phyloP scores from a whole-genome alignment of 2,113 vertebrate species.

The Pseudorectes ferrugineus region DNA sequence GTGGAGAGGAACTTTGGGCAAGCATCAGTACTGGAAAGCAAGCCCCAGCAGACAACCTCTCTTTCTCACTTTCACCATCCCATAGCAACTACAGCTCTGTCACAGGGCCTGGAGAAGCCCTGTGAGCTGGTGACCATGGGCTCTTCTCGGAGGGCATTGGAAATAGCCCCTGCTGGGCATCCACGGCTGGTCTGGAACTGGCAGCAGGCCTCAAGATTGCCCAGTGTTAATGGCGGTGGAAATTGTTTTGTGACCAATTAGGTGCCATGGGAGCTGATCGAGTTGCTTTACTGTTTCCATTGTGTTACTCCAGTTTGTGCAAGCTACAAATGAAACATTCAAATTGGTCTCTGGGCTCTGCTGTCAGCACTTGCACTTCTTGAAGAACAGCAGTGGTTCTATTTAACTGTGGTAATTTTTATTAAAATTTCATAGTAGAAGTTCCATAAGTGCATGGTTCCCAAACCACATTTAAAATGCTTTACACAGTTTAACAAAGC shows the following conservation, averaged over 20 bases:
- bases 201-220: neutral
- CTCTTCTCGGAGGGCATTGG: neutral
- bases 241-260: neutral
- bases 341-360: neutral
- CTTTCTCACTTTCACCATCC: neutral
- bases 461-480: constrained; percentile 5
- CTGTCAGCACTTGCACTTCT: neutral
- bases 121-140: neutral
- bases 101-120: neutral
- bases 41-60: neutral
- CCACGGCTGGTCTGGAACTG: neutral
- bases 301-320: neutral
- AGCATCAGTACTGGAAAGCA: neutral
- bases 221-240: neutral
- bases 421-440: constrained; percentile 1
- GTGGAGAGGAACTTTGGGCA: neutral
- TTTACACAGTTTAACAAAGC: constrained; percentile 21
- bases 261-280: neutral
- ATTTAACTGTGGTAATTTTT: neutral
- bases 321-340: neutral
- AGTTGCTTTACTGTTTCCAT: neutral
- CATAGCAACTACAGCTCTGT: neutral
- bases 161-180: neutral
- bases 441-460: neutral
- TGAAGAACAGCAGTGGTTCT: neutral